Evolutionary conservation across 2,797 vertebrate species (phyloP).

Genomic region (Oreochromis grahami): DNA sequence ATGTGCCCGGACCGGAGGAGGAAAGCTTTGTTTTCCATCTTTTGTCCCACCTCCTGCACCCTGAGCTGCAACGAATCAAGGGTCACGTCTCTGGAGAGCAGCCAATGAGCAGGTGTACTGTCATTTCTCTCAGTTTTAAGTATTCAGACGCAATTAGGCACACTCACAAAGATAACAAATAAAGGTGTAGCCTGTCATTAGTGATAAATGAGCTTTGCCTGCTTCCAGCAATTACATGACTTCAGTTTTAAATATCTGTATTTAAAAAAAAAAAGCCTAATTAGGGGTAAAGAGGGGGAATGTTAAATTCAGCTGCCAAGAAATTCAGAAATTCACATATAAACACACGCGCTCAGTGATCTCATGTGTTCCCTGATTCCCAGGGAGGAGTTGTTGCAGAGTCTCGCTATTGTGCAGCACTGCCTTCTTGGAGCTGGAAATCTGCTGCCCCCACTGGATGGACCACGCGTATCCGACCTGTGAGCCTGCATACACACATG

Average conservation of each 20-base stretch:
- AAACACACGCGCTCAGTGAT: background rate
- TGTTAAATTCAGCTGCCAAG: background rate
- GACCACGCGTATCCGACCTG: conserved; percentile 86
- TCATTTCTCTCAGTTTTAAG: background rate
- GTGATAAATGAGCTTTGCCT: background rate
- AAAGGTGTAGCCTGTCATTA: background rate
- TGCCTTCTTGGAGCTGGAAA: conserved; percentile 94
- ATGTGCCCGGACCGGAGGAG: conserved; percentile 87
- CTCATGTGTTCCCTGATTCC: conserved; percentile 26
- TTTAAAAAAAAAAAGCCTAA: background rate
- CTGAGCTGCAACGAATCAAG: conserved; percentile 86
- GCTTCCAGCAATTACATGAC: background rate
- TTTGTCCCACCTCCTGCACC: conserved; percentile 87
- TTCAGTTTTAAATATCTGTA: conserved; percentile 15
- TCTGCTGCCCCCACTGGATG: conserved; percentile 87
- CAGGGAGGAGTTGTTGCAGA: conserved; percentile 96
- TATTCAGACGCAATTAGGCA: background rate
- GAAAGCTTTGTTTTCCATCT: conserved; percentile 88
- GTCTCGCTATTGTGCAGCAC: conserved; percentile 91
- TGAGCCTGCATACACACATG: conserved; percentile 72
- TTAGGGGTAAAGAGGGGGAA: background rate
- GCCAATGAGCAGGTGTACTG: conserved; percentile 87
- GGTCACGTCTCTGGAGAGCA: conserved; percentile 81
- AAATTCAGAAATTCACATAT: background rate
- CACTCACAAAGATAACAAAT: background rate